These are phyloP conservation scores for Listronotus oregonensis DNA, from an alignment of 1,140 invertebrate species.

Conservation along the genomic window DNA sequence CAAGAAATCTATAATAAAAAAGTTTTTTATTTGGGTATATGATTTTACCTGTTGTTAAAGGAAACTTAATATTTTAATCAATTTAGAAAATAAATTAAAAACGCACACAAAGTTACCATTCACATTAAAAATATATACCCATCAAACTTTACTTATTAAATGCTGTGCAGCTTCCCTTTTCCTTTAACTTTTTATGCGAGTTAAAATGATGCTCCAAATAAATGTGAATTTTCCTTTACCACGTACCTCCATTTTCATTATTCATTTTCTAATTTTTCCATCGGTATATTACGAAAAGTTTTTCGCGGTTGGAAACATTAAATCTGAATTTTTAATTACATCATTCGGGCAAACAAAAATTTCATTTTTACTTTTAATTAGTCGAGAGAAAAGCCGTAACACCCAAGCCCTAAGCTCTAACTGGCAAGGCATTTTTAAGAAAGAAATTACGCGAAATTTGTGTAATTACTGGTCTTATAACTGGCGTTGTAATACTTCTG, in stretches of 20 bases:
- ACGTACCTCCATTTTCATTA: slow-evolving; percentile 32
- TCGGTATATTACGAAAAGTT: slow-evolving; percentile 40
- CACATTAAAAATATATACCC: background rate
- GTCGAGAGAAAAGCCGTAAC: slow-evolving; percentile 36
- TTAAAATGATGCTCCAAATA: slow-evolving; percentile 9
- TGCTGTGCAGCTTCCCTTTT: slow-evolving; percentile 4
- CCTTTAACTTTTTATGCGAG: slow-evolving; percentile 15
- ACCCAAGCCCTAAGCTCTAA: slow-evolving; percentile 19
- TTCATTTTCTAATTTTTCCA: slow-evolving; percentile 40
- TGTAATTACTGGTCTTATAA: slow-evolving; percentile 50
- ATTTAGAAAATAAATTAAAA: slow-evolving; percentile 15
- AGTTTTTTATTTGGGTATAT: too few species aligned
- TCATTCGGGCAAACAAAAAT: slow-evolving; percentile 55
- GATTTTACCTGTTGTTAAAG: background rate
- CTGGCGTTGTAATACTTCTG: slow-evolving; percentile 52
- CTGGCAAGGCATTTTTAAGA: slow-evolving; percentile 24
- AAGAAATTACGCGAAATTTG: slow-evolving; percentile 55
- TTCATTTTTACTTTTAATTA: slow-evolving; percentile 58
- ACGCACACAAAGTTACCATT: too few species aligned
- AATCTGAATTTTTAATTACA: slow-evolving; percentile 55
- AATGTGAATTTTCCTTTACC: slow-evolving; percentile 23
- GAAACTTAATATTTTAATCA: slow-evolving; percentile 34
- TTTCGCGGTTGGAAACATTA: slow-evolving; percentile 40
- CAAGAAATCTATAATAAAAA: too few species aligned
- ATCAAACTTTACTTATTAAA: slow-evolving; percentile 22